Evolutionary conservation across 2,888 invertebrate species (phyloP), one percentile per base, ranked within the genome.

Genomic region (Agrochola circellaris): DNA sequence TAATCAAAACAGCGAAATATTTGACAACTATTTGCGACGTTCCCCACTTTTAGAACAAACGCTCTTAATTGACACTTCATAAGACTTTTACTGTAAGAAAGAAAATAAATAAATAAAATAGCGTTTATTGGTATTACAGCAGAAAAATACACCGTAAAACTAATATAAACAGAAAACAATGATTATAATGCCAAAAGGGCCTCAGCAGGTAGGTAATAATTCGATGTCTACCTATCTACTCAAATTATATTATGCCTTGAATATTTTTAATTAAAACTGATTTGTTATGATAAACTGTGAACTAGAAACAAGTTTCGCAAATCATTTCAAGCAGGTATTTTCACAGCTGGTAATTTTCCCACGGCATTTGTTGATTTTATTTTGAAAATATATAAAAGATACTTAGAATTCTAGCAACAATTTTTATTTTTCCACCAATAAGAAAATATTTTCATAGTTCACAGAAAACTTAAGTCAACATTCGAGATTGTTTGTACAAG

Each of bases 401-500:
- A 15, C 23, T 68, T 23, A 38, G 20, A 54, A 66, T 65, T 64
- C n/a, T 9, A 38, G 30, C 20, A 48, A 62, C 23, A 45, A 2
- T 17, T 45, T 42, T 68, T 34, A 45, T 45, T 68, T 64, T 68
- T 58, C 11, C 7, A 38, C 17, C 9, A 3, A 0, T 8, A 51
- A 34, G 38, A 72, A 45, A 80, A 69, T 48, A 70, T 72, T 84
- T 66, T 72, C 7, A 42, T 60, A 80, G 30, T 70, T 68, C 64
- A 61, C 23, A 66, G 66, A 68, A 67, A 75, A 56, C 5, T 72
- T 15, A 8, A 74, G 30, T 60, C 34, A 75, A 58, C 23, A 71
- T 60, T 75, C n/a, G 56, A 42, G 20, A 67, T 70, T 79, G 71
- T 83, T 83, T 79, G 45, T 51, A 56, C 17, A 80, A 79, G 82